phyloP scores from a whole-genome alignment of 2,797 vertebrate genomes.

The Acrocephalus scirpaceus region DNA sequence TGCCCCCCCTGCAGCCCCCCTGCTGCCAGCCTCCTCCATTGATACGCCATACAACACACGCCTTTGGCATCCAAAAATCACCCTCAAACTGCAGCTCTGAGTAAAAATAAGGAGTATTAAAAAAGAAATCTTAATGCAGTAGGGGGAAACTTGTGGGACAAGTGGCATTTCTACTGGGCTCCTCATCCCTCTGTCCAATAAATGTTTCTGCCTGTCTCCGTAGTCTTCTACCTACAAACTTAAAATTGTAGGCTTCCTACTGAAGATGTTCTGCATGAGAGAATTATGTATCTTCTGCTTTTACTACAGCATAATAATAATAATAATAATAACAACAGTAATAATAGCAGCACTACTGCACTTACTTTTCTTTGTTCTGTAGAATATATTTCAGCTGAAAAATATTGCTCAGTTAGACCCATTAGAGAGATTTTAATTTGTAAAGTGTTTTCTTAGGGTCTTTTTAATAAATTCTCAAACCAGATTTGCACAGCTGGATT shows the following conservation, averaged over 20 bases:
- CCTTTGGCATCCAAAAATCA: background rate
- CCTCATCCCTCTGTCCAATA: background rate
- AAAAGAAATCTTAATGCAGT: background rate
- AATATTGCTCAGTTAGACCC: background rate
- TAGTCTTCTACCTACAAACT: background rate
- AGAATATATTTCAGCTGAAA: background rate
- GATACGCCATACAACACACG: background rate
- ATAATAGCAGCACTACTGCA: background rate
- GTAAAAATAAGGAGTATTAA: background rate
- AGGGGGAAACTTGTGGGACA: background rate
- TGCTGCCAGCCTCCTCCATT: background rate
- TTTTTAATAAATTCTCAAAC: background rate
- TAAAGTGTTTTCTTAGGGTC: background rate
- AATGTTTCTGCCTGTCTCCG: background rate
- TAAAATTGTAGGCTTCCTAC: background rate
- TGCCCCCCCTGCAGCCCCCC: background rate
- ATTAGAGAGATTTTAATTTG: background rate
- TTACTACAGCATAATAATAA: background rate
- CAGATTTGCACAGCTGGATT: background rate
- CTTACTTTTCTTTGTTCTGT: background rate
- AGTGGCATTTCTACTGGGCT: background rate
- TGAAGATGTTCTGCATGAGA: background rate
- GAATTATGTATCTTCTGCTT: background rate
- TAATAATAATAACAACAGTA: background rate
- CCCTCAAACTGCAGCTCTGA: background rate